Base-by-base conservation (phyloP, 1,140 invertebrate genomes). In the Vanessa tameamea region DNA sequence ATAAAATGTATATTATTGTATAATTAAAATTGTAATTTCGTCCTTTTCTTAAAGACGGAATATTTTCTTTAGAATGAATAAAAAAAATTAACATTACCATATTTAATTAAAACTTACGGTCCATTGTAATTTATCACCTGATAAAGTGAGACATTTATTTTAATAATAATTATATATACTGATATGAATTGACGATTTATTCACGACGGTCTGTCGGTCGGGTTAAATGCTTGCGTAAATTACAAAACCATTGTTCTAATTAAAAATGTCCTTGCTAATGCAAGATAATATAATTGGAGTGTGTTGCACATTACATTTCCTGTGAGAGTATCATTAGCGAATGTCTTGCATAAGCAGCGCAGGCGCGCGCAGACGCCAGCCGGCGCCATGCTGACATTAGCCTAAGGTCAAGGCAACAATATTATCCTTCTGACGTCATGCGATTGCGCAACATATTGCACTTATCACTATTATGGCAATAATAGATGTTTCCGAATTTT, bases 361-460 rank as follows among this genome's bases (percentile, higher is more conserved):
- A 31, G 75, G 78, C 72, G 66, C 70, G 76, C 74, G 82, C 78
- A 78, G 81, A 79, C 81, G 73, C 70, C 57, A 65, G 69, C 66
- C 51, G 77, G 77, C 84, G 80, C 79, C 81, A 69, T 23, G 48
- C 75, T 81, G 78, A 82, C 84, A 79, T 80, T 82, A 81, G 81
- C 75, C 76, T 82, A 83, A 86, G 82, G 82, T 83, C 82, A 86
- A 84, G 84, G 84, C 79, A 69, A 84, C 74, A 69, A 76, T 84
- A 69, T 86, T 82, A 86, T 86, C 84, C 84, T 86, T 82, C 76
- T 82, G 79, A 84, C 69, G 69, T 72, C 51, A 69, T 75, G 53
- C 53, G 37, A 16, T 72, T 76, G 75, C 75, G 59, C 69, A 73
- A 67, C 23, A 23, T 68, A 71, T 6, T 73, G 70, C 70, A 76